phyloP scores from a whole-genome alignment of 1,140 invertebrate species.

The Proales similis region DNA sequence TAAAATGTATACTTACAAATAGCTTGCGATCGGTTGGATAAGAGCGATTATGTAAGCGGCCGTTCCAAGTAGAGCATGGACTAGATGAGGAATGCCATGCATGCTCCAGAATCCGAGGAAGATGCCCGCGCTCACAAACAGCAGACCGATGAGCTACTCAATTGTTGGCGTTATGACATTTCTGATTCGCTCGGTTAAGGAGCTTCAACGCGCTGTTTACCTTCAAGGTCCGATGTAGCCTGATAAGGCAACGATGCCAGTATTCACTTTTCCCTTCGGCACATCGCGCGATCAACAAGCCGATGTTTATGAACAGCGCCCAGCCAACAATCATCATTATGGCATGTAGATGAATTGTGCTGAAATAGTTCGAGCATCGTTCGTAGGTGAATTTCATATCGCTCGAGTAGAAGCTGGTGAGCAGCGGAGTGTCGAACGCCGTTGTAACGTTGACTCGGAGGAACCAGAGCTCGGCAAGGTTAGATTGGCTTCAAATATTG shows the following conservation, averaged over 20 bases:
- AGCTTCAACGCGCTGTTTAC: background rate
- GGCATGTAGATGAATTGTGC: slow-evolving; percentile 31
- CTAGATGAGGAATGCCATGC: slow-evolving; percentile 24
- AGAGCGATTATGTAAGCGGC: slow-evolving; percentile 1
- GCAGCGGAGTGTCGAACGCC: slow-evolving; percentile 1
- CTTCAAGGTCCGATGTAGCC: background rate
- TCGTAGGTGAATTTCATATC: background rate
- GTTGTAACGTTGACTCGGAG: slow-evolving; percentile 25
- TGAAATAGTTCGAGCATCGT: slow-evolving; percentile 20
- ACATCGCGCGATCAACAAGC: slow-evolving; percentile 6
- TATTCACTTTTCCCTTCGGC: background rate
- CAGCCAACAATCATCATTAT: slow-evolving; percentile 36
- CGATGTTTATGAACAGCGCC: slow-evolving; percentile 11
- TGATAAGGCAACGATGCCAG: background rate
- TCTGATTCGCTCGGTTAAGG: background rate
- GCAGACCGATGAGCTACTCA: slow-evolving; percentile 1
- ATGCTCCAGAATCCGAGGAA: slow-evolving; percentile 34
- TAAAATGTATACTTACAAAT: slow-evolving; percentile 2
- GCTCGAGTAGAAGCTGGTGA: background rate
- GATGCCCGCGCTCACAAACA: slow-evolving; percentile 1
- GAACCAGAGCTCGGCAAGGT: slow-evolving; percentile 24
- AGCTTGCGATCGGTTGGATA: slow-evolving; percentile 26
- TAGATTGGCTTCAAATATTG: slow-evolving; percentile 2
- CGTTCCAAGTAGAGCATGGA: slow-evolving; percentile 15
- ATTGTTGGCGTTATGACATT: background rate